Conservation (phyloP, 1,140 invertebrate genomes). For the Epicauta chinensis region DNA sequence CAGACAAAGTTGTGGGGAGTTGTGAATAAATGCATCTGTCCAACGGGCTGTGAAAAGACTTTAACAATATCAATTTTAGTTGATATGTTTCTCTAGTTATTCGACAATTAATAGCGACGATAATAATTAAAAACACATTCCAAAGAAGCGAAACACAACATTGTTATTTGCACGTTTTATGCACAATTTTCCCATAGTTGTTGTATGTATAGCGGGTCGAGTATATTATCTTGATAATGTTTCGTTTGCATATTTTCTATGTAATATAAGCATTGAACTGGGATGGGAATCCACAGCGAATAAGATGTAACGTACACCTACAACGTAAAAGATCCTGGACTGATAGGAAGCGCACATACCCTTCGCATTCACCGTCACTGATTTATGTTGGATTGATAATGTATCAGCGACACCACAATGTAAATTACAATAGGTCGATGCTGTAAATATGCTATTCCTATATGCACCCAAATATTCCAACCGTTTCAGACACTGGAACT, state of each 20-base stretch:
- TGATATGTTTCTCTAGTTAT: too few species aligned
- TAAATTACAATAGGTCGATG: conserved; percentile 30
- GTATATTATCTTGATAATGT: too few species aligned
- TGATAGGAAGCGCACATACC: conserved; percentile 24
- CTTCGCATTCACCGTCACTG: conserved; percentile 22
- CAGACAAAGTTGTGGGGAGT: conserved; percentile 2
- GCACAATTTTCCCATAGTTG: too few species aligned
- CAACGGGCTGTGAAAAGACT: conserved; percentile 1
- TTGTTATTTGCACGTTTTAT: too few species aligned
- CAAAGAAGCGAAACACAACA: too few species aligned
- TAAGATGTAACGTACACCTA: conserved; percentile 27
- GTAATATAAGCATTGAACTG: too few species aligned
- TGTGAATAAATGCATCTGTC: conserved; percentile 9
- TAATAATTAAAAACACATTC: too few species aligned
- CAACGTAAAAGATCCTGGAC: conserved; percentile 17
- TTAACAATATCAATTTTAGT: neutral
- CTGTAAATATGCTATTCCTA: conserved; percentile 31
- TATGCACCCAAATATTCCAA: conserved; percentile 28
- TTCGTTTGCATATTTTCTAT: too few species aligned
- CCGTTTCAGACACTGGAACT: conserved; percentile 2
- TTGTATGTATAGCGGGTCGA: too few species aligned
- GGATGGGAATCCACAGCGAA: conserved; percentile 8
- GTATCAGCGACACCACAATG: conserved; percentile 34
- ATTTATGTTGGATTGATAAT: conserved; percentile 32
- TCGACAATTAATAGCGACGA: too few species aligned